Base-by-base conservation (phyloP, 1,140 invertebrate genomes). In the Pentalonia nigronervosa region DNA sequence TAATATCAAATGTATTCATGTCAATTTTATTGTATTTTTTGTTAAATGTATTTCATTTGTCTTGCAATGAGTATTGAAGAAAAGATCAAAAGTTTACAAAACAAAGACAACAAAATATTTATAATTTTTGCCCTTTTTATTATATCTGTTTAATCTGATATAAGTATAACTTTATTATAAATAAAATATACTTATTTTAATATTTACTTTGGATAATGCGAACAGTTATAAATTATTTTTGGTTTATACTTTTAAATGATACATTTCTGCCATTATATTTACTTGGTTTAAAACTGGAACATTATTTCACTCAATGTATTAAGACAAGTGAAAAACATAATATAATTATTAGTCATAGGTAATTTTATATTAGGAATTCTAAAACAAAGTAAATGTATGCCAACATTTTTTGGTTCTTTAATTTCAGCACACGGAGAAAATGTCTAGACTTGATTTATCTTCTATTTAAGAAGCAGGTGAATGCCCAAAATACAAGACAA, bases 381-480 rank as follows among this genome's bases (percentile, higher is more conserved):
- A 53, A 23, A 89, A 89, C 21, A 50, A 30, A 89, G 48, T 89
- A 56, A 90, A n/a, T 90, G 50, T 90, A 90, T 45, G n/a, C 25
- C 11, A 67, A 90, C 8, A 81, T 83, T 48, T 91, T 91, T 50
- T 91, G 90, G 50, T 91, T 76, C 20, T 92, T 53, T 86, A 76
- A 93, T 93, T 93, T 93, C 91, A 93, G 91, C 81, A 36, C 25
- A 34, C 30, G 30, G 14, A 53, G 48, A 56, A 93, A 86, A n/a
- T 84, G 81, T 86, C 76, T 93, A 86, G 81, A 93, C 81, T 41
- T 53, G 76, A 93, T 84, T 48, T 92, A 48, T 84, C 76, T 92
- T 92, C 91, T 92, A 83, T 92, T 83, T 93, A 93, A 93, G 48
- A 93, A 93, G 34, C 91, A 41, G 48, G 34, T 6, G 34, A 93